These are phyloP conservation scores for Heliconius sara DNA, from an alignment of 2,888 invertebrate genomes.

Conservation along the genomic window DNA sequence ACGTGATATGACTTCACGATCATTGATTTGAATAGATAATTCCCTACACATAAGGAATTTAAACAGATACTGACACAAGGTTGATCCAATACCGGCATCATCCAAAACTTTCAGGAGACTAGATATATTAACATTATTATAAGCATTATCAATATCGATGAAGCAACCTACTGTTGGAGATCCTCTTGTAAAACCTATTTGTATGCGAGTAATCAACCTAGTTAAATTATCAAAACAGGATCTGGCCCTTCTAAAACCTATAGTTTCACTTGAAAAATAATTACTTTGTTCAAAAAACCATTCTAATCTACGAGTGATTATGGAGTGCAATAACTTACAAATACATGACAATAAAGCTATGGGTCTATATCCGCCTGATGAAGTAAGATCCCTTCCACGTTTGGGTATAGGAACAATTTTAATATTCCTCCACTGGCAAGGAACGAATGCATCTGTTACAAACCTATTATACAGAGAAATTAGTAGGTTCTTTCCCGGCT, in stretches of 20 bases:
- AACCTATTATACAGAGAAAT: neutral
- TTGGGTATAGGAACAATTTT: too few species aligned
- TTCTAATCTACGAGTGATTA: neutral
- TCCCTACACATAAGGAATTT: neutral
- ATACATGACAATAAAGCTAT: too few species aligned
- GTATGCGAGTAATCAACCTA: neutral
- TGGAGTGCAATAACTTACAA: neutral
- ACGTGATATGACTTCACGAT: neutral
- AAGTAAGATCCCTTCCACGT: too few species aligned
- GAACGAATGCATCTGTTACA: neutral
- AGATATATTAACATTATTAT: neutral
- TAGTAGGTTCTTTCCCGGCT: neutral
- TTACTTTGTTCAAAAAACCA: neutral
- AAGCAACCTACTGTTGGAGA: neutral
- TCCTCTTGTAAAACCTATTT: neutral
- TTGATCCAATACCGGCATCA: neutral
- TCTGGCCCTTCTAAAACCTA: neutral
- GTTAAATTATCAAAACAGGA: neutral
- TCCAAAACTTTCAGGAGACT: neutral
- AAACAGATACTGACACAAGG: neutral
- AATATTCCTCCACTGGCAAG: neutral
- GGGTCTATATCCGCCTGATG: too few species aligned
- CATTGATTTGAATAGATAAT: neutral
- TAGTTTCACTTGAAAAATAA: neutral
- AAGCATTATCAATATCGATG: neutral